A percentile compares a stretch with the other conserved stretches of the same genome.
phyloP scores from a whole-genome alignment of 2,113 vertebrate species.

The Sinocyclocheilus maitianheensis region DNA sequence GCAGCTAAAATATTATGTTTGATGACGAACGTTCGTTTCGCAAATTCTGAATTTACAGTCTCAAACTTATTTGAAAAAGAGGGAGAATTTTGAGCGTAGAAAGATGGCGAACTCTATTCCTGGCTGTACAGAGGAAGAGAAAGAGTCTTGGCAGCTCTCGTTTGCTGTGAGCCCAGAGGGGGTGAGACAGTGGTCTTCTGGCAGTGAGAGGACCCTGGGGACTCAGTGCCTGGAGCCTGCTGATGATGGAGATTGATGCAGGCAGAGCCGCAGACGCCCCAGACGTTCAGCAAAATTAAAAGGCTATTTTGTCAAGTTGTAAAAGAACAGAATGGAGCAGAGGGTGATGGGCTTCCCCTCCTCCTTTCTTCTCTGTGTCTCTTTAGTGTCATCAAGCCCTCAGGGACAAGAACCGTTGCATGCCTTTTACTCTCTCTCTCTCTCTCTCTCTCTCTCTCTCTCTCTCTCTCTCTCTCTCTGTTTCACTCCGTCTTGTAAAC shows the following conservation, averaged over 20 bases:
- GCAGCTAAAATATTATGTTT: too few relatives aligned
- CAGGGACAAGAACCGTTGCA: conserved; percentile 68
- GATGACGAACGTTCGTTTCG: not conserved
- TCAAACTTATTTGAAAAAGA: not conserved
- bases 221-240: conserved; percentile 64
- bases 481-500: conserved; percentile 1
- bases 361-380: conserved; percentile 67
- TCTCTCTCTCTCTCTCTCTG: conserved; percentile 26
- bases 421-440: conserved; percentile 61
- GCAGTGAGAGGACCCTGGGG: conserved; percentile 72
- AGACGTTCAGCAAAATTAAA: conserved; percentile 81
- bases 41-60: not conserved
- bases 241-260: conserved; percentile 82
- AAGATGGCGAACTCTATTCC: not conserved
- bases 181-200: conserved; percentile 29
- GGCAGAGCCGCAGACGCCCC: conserved; percentile 74
- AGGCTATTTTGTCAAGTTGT: conserved; percentile 82
- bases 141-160: conserved; percentile 30
- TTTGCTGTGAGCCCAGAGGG: conserved; percentile 8
- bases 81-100: not conserved
- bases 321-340: conserved; percentile 74
- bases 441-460: conserved; percentile 26
- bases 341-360: conserved; percentile 52
- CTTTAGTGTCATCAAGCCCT: conserved; percentile 71
- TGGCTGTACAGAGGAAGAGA: conserved; percentile 36